phyloP scores from a whole-genome alignment of 2,113 vertebrate genomes.

The Pachycephala philippinensis region DNA sequence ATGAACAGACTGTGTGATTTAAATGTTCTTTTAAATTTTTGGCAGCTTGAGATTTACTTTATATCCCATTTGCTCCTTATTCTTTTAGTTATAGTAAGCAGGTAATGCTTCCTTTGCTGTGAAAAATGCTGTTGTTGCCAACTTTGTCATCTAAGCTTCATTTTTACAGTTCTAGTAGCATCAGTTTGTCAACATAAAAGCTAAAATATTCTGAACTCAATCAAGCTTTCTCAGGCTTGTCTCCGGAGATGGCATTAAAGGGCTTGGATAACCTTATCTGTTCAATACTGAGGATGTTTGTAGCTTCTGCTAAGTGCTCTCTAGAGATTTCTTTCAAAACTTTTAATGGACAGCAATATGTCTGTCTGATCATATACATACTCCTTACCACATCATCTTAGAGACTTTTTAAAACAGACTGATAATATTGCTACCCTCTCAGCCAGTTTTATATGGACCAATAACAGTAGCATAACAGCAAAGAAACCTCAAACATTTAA shows the following conservation, averaged over 20 bases:
- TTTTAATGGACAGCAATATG: neutral
- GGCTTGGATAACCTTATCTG: neutral
- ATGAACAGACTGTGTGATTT: slow-evolving; percentile 2
- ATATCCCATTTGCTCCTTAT: neutral
- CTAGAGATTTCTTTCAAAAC: neutral
- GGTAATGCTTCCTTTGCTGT: neutral
- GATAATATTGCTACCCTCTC: neutral
- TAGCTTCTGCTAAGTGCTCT: neutral
- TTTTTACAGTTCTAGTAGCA: slow-evolving; percentile 11
- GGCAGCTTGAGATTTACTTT: slow-evolving; percentile 15
- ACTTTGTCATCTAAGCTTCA: neutral
- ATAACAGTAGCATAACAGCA: neutral
- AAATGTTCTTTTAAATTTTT: slow-evolving; percentile 4
- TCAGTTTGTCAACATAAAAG: slow-evolving; percentile 37
- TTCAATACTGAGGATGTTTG: neutral
- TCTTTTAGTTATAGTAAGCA: neutral
- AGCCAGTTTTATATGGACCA: neutral
- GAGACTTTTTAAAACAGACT: neutral
- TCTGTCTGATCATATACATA: neutral
- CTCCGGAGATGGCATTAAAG: neutral
- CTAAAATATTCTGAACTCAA: slow-evolving; percentile 37
- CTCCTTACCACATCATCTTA: neutral
- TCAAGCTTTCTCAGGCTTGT: neutral
- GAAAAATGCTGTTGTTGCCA: neutral
- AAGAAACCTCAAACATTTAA: neutral